A percentile compares a stretch with the other conserved stretches of the same genome.
Conservation (phyloP, 2,113 vertebrate genomes). For the Nibea albiflora region DNA sequence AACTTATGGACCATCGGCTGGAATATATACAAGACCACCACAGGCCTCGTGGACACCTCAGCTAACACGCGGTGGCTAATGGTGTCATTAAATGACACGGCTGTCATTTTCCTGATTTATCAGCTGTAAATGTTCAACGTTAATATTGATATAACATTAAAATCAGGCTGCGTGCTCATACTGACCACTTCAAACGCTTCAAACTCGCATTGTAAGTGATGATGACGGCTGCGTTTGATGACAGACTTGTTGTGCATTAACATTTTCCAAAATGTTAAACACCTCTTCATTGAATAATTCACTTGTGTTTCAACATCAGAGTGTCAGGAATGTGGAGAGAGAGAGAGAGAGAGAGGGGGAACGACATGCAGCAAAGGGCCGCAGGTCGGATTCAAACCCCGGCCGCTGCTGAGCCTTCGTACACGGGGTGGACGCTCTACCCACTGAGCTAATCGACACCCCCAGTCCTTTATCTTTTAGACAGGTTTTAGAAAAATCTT, state of each 20-base stretch:
- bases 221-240: neutral
- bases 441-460: too few relatives aligned
- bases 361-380: too few relatives aligned
- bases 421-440: too few relatives aligned
- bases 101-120: conserved; percentile 23
- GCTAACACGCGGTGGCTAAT: conserved; percentile 20
- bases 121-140: neutral
- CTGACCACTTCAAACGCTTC: too few relatives aligned
- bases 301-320: too few relatives aligned
- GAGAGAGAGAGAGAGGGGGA: too few relatives aligned
- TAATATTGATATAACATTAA: neutral
- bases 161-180: neutral
- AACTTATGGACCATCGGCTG: conserved; percentile 11
- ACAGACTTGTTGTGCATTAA: neutral
- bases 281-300: neutral
- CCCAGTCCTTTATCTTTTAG: neutral
- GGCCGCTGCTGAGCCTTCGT: too few relatives aligned
- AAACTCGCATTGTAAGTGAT: neutral
- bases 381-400: too few relatives aligned
- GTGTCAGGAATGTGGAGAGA: too few relatives aligned
- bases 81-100: conserved; percentile 7
- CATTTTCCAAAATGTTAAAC: neutral
- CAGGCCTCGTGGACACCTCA: conserved; percentile 9
- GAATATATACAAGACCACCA: conserved; percentile 17
- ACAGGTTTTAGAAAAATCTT: neutral